A percentile compares a stretch with the other conserved stretches of the same genome.
Evolutionary conservation across 2,797 vertebrate genomes (phyloP).

Genomic region (Spheniscus humboldti): DNA sequence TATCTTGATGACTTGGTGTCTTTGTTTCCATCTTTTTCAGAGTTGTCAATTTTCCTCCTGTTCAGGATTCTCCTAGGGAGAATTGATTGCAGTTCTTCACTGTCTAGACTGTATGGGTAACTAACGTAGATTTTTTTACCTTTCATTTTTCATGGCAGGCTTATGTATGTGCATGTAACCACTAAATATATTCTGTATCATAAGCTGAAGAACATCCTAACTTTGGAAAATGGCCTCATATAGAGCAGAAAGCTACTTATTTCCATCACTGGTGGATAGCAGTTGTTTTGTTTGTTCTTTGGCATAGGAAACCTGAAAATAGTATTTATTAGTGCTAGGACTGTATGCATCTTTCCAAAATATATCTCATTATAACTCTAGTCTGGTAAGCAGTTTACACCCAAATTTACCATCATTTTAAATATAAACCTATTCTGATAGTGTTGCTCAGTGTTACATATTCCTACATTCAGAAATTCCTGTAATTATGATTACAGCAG

Average conservation of each 20-base stretch:
- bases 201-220: background rate
- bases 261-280: background rate
- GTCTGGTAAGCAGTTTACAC: background rate
- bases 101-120: background rate
- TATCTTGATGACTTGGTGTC: background rate
- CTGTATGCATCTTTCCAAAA: background rate
- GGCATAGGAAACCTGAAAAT: background rate
- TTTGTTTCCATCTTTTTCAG: background rate
- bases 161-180: background rate
- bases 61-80: background rate
- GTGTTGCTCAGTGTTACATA: background rate
- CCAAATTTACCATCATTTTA: background rate
- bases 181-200: background rate
- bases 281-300: slow-evolving; percentile 9
- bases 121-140: background rate
- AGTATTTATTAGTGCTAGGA: background rate
- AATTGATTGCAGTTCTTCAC: background rate
- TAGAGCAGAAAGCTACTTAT: background rate
- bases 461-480: background rate
- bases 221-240: background rate
- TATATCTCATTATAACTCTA: background rate
- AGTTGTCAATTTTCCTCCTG: background rate
- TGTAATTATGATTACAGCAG: background rate
- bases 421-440: background rate
- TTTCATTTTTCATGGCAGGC: background rate